A percentile compares a stretch with the other conserved stretches of the same genome.
These are phyloP conservation scores for Hylomyscus alleni DNA, from an alignment of 2,797 vertebrate species.

Conservation along the genomic window DNA sequence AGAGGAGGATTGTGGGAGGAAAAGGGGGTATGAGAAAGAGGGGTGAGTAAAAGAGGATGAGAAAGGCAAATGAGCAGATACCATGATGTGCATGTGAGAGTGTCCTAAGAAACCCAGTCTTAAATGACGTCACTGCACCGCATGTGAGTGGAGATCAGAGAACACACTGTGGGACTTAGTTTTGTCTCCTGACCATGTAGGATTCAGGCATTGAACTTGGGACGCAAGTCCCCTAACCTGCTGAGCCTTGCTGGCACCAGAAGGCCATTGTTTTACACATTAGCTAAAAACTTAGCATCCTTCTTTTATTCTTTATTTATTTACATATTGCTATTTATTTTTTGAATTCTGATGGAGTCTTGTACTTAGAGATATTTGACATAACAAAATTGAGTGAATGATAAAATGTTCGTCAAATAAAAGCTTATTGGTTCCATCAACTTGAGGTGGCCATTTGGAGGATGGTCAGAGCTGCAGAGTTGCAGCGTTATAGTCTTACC, in stretches of 20 bases:
- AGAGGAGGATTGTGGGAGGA: background rate
- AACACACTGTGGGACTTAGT: background rate
- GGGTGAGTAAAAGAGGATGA: background rate
- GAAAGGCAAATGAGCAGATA: background rate
- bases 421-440: background rate
- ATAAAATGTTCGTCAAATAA: background rate
- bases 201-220: background rate
- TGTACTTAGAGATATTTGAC: constrained; percentile 1
- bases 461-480: background rate
- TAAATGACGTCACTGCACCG: background rate
- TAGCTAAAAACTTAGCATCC: background rate
- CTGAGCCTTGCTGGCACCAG: background rate
- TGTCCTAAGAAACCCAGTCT: background rate
- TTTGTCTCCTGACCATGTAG: background rate
- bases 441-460: background rate
- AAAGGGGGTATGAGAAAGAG: background rate
- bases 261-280: background rate
- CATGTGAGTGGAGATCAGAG: background rate
- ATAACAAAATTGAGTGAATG: background rate
- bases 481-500: background rate
- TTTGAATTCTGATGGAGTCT: background rate
- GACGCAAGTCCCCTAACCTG: background rate
- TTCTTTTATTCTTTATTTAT: background rate
- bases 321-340: background rate
- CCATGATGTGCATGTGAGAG: background rate